phyloP scores from a whole-genome alignment of 2,888 invertebrate genomes.

The Merodon equestris region DNA sequence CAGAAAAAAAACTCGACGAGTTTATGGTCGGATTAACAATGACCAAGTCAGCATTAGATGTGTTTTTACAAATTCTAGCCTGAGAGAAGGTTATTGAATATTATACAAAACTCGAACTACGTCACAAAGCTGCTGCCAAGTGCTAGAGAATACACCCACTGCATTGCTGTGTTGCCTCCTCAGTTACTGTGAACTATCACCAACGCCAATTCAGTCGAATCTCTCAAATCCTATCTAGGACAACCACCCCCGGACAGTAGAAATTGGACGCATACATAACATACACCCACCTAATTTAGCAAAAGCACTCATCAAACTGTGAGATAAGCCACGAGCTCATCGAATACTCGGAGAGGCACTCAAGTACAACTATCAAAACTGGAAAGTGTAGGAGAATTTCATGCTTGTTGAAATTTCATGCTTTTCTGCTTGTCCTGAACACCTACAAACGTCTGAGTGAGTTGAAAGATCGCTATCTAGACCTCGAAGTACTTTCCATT shows the following conservation, averaged over 20 bases:
- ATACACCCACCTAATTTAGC: constrained; percentile 95
- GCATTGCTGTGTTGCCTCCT: constrained; percentile 93
- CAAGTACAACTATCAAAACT: constrained; percentile 94
- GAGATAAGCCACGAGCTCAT: constrained; percentile 92
- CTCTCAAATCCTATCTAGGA: constrained; percentile 92
- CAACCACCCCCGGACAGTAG: constrained; percentile 88
- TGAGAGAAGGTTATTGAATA: constrained; percentile 97
- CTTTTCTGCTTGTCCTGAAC: constrained; percentile 90
- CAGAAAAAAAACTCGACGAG: constrained; percentile 88
- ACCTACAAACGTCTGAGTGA: constrained; percentile 93
- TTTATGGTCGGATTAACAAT: constrained; percentile 89
- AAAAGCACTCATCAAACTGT: constrained; percentile 92
- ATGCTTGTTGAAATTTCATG: constrained; percentile 92
- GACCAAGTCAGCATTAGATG: constrained; percentile 90
- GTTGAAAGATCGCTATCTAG: constrained; percentile 89
- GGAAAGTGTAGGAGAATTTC: constrained; percentile 97
- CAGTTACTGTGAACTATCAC: constrained; percentile 90
- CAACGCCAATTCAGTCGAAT: constrained; percentile 93
- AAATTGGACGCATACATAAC: constrained; percentile 90
- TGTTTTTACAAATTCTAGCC: constrained; percentile 86
- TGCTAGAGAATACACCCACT: constrained; percentile 87
- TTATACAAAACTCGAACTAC: constrained; percentile 89
- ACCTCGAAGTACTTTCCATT: constrained; percentile 86
- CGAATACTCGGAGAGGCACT: constrained; percentile 92
- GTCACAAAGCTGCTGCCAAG: constrained; percentile 94